A percentile compares a stretch with the other conserved stretches of the same genome.
Evolutionary conservation across 2,113 vertebrate species (phyloP).

Genomic region (Trichechus manatus): DNA sequence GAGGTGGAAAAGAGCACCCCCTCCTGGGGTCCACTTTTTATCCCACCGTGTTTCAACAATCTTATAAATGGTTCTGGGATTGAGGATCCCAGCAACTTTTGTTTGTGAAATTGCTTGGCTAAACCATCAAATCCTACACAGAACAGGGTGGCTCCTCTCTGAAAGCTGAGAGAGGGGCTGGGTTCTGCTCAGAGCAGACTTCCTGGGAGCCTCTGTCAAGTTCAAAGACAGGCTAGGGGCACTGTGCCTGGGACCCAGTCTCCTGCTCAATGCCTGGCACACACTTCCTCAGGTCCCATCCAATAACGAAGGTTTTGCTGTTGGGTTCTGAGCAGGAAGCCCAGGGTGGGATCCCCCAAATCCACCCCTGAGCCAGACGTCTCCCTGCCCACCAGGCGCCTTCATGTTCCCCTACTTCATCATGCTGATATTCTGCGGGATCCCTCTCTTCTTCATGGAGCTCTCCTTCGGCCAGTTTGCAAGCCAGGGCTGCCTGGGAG

Average conservation of each 20-base stretch:
- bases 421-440: slow-evolving; percentile 98
- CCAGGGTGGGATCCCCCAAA: neutral
- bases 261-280: neutral
- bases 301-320: neutral
- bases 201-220: slow-evolving; percentile 27
- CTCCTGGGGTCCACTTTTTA: neutral
- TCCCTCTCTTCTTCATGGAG: slow-evolving; percentile 99
- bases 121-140: slow-evolving; percentile 27
- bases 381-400: slow-evolving; percentile 90
- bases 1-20: neutral
- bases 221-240: neutral
- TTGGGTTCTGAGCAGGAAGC: slow-evolving; percentile 48
- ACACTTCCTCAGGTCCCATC: neutral
- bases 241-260: neutral
- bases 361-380: slow-evolving; percentile 56
- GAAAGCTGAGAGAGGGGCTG: neutral
- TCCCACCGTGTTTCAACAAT: neutral
- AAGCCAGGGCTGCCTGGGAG: slow-evolving; percentile 97
- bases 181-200: neutral
- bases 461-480: slow-evolving; percentile 99
- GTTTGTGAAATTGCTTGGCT: neutral
- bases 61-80: neutral
- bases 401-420: slow-evolving; percentile 99
- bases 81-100: neutral
- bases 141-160: neutral